Evolutionary conservation across 64 coral and sea anemone genomes (phyloP).

Genomic region (Montipora capricornis): DNA sequence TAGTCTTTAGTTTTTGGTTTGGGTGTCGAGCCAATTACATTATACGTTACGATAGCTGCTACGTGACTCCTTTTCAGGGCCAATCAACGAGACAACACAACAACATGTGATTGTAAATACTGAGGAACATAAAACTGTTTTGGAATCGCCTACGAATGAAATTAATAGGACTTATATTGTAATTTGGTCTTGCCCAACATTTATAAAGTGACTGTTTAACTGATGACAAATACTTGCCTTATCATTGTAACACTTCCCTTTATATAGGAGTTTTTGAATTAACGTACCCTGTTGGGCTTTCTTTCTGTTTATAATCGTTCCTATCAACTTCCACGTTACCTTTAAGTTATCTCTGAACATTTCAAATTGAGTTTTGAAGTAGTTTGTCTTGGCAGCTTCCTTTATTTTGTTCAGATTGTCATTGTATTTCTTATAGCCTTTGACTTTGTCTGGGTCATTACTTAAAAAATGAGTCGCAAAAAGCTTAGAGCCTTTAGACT

Average conservation of each 20-base stretch:
- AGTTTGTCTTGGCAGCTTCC: constrained; percentile 22
- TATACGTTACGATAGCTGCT: too few relatives aligned
- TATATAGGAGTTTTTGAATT: constrained; percentile 31
- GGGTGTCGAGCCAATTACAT: too few relatives aligned
- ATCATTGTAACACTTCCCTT: constrained; percentile 11
- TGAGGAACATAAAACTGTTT: too few relatives aligned
- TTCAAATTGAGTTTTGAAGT: constrained; percentile 35
- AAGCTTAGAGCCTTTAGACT: too few relatives aligned
- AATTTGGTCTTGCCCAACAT: too few relatives aligned
- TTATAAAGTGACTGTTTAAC: constrained; percentile 3
- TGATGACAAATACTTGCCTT: constrained; percentile 3
- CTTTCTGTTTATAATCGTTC: constrained; percentile 37
- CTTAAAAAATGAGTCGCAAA: not conserved
- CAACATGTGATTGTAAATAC: too few relatives aligned
- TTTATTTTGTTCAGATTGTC: constrained; percentile 52
- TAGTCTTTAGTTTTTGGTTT: too few relatives aligned
- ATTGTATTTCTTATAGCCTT: constrained; percentile 34
- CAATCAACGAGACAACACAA: too few relatives aligned
- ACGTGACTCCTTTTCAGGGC: too few relatives aligned
- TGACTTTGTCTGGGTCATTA: constrained; percentile 18
- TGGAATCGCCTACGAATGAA: too few relatives aligned
- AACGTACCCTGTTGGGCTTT: not conserved
- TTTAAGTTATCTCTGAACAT: constrained; percentile 15
- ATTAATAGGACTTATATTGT: too few relatives aligned
- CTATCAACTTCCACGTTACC: constrained; percentile 52